Evolutionary conservation across 2,113 vertebrate species (phyloP), one percentile per base, ranked within the genome.

Genomic region (Dicerorhinus sumatrensis): DNA sequence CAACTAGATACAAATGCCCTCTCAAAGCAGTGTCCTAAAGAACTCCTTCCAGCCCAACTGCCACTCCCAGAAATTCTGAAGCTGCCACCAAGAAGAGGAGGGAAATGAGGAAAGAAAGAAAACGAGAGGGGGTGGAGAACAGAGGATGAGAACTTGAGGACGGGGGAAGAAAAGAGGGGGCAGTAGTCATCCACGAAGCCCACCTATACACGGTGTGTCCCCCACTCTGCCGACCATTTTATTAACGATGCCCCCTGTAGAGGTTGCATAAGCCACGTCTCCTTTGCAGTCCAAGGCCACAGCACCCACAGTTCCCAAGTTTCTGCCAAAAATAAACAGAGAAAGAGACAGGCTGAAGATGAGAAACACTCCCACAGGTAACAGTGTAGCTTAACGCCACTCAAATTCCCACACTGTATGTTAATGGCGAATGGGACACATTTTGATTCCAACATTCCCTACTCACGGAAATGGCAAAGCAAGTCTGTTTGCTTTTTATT

Each of bases 141-240:
- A 2, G 67, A 42, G 31, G n/a, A 23, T 0, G 29, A 23, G 65
- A n/a, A 8, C 21, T 8, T 27, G 67, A 9, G 2, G 33, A 54
- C 10, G 0, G 13, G 5, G 9, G 25, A 13, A 36, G 67, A 39
- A 46, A 27, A 17, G 14, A 1, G 17, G 13, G 17, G 16, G 9
- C 58, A 14, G 75, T 13, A 12, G 25, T 0, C 10, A 0, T 0
- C 3, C 0, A 0, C 0, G 5, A 2, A 16, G n/a, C 81, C 29
- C 96, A 99, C 99, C 99, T 94, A 99, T 98, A 56, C 99, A 92
- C 0, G 99, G 98, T 6, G 99, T 98, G 97, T 99, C 99, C 96
- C 99, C 99, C 0, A 99, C 99, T 80, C 99, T 98, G 96, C 99
- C 99, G 36, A 98, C 98, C 99, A 99, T 99, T 98, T 99, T 99